Percentiles rank a stretch among this genome's conserved stretches.
phyloP scores from a whole-genome alignment of 2,888 invertebrate species.

The Pyralis farinalis region DNA sequence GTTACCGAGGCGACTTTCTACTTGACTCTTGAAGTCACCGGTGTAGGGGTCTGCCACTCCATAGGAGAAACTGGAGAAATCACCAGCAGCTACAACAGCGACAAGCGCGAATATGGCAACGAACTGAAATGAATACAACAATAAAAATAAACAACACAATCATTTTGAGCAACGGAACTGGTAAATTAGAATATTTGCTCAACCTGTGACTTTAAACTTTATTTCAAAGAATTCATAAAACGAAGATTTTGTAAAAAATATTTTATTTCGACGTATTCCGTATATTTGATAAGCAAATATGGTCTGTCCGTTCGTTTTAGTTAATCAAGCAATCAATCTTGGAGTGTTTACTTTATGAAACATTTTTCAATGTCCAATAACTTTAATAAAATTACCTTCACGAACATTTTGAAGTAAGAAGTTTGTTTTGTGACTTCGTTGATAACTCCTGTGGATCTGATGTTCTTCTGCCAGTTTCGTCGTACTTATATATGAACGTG shows the following conservation, averaged over 20 bases:
- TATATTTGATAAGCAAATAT: neutral
- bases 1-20: slow-evolving; percentile 69
- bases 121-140: slow-evolving; percentile 41
- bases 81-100: slow-evolving; percentile 38
- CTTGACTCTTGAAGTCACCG: slow-evolving; percentile 79
- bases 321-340: neutral
- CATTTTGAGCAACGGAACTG: too few species aligned
- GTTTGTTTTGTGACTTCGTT: slow-evolving; percentile 55
- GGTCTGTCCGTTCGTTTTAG: neutral
- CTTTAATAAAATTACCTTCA: slow-evolving; percentile 49
- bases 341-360: slow-evolving; percentile 4
- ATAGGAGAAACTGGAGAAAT: slow-evolving; percentile 72
- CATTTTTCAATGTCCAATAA: slow-evolving; percentile 1
- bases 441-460: slow-evolving; percentile 48
- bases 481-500: slow-evolving; percentile 50
- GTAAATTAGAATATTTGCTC: too few species aligned
- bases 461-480: slow-evolving; percentile 24
- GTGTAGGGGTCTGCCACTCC: slow-evolving; percentile 79
- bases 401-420: slow-evolving; percentile 51
- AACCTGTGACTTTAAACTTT: too few species aligned
- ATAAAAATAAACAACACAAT: too few species aligned
- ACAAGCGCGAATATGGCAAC: slow-evolving; percentile 48
- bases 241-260: too few species aligned
- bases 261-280: neutral
- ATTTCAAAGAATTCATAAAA: too few species aligned